Percentiles rank a stretch among this genome's conserved stretches.
These are phyloP conservation scores for Drosophila subsilvestris DNA, from an alignment of 2,888 invertebrate genomes.

Conservation along the genomic window DNA sequence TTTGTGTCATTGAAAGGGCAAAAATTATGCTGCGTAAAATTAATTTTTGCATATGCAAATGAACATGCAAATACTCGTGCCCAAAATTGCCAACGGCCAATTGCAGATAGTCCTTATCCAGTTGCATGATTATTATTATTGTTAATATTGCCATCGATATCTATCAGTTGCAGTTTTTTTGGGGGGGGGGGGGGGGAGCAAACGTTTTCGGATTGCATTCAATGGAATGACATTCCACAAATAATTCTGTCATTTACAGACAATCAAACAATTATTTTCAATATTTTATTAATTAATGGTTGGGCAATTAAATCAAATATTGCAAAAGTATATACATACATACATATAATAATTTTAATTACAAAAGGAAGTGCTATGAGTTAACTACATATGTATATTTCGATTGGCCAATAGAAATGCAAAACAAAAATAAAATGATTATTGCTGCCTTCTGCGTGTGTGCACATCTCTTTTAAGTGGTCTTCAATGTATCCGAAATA, in stretches of 20 bases:
- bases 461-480: no score
- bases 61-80: conserved; percentile 19
- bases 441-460: neutral
- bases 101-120: conserved; percentile 2
- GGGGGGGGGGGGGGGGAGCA: no score
- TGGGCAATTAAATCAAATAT: conserved; percentile 23
- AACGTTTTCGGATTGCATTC: conserved; percentile 1
- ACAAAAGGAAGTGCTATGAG: conserved; percentile 12
- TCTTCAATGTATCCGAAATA: neutral
- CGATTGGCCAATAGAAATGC: conserved; percentile 9
- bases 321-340: conserved; percentile 7
- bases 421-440: neutral
- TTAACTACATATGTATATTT: conserved; percentile 18
- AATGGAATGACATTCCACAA: conserved; percentile 23
- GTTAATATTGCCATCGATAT: conserved; percentile 43
- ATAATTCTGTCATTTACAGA: conserved; percentile 32
- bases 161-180: conserved; percentile 43
- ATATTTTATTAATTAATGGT: conserved; percentile 23
- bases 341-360: neutral
- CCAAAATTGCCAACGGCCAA: neutral
- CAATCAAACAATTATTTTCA: conserved; percentile 19
- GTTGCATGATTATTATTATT: conserved; percentile 26
- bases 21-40: conserved; percentile 37
- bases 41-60: conserved; percentile 32
- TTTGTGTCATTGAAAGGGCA: conserved; percentile 34